Conservation (phyloP, 1,140 invertebrate genomes). For the Bombus superbus region DNA sequence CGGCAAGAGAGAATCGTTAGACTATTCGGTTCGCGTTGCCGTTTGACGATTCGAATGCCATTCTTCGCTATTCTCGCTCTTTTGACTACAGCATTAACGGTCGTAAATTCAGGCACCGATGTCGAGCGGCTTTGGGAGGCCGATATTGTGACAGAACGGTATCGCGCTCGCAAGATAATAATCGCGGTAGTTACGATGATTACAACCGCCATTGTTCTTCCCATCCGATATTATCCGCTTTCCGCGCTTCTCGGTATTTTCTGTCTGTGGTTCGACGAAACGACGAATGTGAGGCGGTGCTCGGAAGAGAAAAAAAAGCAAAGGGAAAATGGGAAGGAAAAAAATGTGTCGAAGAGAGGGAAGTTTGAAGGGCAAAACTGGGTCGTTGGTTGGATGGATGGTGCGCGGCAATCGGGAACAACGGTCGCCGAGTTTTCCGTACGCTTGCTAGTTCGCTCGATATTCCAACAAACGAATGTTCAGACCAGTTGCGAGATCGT, state of each 20-base stretch:
- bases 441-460: not conserved
- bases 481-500: not conserved
- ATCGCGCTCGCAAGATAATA: conserved; percentile 43
- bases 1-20: not conserved
- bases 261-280: not conserved
- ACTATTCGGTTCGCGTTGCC: too few species aligned
- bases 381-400: not conserved
- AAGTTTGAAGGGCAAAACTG: not conserved
- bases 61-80: too few species aligned
- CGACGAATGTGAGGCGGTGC: not conserved
- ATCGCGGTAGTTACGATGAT: conserved; percentile 59
- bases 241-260: conserved; percentile 27
- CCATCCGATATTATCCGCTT: conserved; percentile 43
- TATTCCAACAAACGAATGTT: conserved; percentile 9
- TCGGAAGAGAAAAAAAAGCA: not conserved
- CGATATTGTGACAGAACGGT: not conserved
- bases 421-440: conserved; percentile 12
- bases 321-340: too few species aligned
- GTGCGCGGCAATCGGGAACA: not conserved
- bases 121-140: not conserved
- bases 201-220: conserved; percentile 49
- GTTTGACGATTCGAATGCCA: not conserved
- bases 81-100: not conserved
- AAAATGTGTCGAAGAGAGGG: not conserved
- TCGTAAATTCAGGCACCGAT: not conserved